Percentiles rank a stretch among this genome's conserved stretches.
These are phyloP conservation scores for Neosilurus hyrtlii DNA, from an alignment of 2,797 vertebrate species.

Conservation along the genomic window DNA sequence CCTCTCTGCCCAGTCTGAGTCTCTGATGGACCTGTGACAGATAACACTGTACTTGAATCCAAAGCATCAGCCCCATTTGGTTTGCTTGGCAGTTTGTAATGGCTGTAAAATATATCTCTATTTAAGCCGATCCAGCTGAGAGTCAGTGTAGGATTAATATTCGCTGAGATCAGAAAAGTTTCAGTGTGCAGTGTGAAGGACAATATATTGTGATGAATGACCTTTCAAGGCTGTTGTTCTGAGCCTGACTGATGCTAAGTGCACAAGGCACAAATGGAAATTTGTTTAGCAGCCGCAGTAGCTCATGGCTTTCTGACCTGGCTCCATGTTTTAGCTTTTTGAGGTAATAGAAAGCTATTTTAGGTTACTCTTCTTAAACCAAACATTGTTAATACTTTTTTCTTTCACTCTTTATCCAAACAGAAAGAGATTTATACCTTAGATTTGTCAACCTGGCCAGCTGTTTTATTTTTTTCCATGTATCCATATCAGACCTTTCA, in stretches of 20 bases:
- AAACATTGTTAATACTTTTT: conserved; percentile 6
- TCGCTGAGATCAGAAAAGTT: background rate
- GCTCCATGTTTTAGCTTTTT: background rate
- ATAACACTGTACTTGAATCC: conserved; percentile 24
- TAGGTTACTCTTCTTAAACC: background rate
- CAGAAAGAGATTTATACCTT: background rate
- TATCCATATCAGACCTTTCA: background rate
- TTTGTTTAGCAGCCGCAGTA: background rate
- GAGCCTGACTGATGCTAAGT: background rate
- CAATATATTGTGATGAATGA: background rate
- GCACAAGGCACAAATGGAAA: conserved; percentile 11
- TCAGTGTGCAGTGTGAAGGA: conserved; percentile 6
- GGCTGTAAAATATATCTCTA: conserved; percentile 29
- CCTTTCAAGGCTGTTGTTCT: background rate
- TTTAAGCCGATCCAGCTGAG: background rate
- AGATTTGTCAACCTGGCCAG: background rate
- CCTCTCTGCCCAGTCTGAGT: conserved; percentile 32
- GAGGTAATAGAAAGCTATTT: background rate
- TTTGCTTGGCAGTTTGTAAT: conserved; percentile 25
- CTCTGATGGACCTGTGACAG: conserved; percentile 37
- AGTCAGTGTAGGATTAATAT: background rate
- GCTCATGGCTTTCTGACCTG: background rate
- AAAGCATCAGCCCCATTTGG: conserved; percentile 35
- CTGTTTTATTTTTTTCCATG: background rate
- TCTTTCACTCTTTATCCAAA: background rate